Evolutionary conservation across 2,797 vertebrate genomes (phyloP).

Genomic region (Pseudotriccus pelzelni): DNA sequence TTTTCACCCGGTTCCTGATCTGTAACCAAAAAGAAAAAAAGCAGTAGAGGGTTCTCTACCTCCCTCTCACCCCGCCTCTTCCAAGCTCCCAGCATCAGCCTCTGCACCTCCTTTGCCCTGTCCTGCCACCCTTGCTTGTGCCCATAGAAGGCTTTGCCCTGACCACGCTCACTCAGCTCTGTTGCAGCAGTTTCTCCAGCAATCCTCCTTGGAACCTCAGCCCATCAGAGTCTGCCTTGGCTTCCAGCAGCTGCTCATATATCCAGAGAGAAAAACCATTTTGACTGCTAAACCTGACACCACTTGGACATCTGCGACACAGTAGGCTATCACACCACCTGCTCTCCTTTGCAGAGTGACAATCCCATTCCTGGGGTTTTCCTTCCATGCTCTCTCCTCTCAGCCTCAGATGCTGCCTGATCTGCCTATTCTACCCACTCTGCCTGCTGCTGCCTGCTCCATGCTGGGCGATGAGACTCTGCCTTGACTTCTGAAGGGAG

Average conservation of each 20-base stretch:
- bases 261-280: background rate
- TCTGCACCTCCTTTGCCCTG: background rate
- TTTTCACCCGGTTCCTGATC: background rate
- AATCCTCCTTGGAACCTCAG: background rate
- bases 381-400: background rate
- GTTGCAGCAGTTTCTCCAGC: background rate
- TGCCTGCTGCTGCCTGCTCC: background rate
- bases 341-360: rapidly evolving
- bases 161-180: background rate
- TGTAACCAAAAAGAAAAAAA: background rate
- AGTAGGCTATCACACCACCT: background rate
- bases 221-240: background rate
- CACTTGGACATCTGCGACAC: background rate
- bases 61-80: background rate
- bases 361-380: background rate
- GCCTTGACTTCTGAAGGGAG: background rate
- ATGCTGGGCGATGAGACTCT: rapidly evolving
- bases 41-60: background rate
- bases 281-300: background rate
- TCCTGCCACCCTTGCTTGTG: background rate
- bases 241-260: rapidly evolving
- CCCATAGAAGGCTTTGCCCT: background rate
- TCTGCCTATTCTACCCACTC: background rate
- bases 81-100: background rate
- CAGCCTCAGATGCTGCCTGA: background rate